These are phyloP conservation scores for Fistularia commersonii DNA, from an alignment of 2,797 vertebrate genomes.

Conservation along the genomic window DNA sequence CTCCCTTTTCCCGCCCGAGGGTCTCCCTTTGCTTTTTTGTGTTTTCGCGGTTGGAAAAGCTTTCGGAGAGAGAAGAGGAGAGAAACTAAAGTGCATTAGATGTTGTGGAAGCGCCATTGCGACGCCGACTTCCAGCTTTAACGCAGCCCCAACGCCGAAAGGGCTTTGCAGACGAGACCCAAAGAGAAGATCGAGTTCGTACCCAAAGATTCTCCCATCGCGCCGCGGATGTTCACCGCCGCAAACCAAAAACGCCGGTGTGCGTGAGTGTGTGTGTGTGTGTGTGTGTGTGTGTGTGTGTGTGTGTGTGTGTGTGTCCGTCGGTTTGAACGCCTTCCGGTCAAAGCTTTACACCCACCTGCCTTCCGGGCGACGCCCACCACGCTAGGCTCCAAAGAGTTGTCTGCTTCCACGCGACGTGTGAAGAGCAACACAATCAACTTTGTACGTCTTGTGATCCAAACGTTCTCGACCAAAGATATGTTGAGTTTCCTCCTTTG, in stretches of 20 bases:
- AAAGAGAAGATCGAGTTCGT: constrained; percentile 66
- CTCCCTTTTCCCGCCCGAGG: no score
- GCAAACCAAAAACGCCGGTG: constrained; percentile 65
- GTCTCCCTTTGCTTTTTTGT: no score
- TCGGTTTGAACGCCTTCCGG: constrained; percentile 63
- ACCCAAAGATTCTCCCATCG: constrained; percentile 67
- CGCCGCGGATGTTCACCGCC: constrained; percentile 54
- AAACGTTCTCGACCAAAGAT: constrained; percentile 95
- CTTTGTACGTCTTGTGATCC: constrained; percentile 77
- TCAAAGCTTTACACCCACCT: constrained; percentile 74
- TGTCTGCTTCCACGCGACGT: constrained; percentile 82
- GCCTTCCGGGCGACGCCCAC: constrained; percentile 73
- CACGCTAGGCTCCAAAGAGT: constrained; percentile 87
- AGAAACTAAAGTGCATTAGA: constrained; percentile 68
- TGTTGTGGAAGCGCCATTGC: constrained; percentile 45
- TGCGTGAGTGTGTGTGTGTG: no score
- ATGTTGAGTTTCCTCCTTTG: constrained; percentile 81
- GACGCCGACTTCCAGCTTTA: constrained; percentile 80
- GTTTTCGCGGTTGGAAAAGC: constrained; percentile 48
- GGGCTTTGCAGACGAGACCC: constrained; percentile 66
- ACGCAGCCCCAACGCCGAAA: constrained; percentile 70
- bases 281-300: no score
- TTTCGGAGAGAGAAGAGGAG: constrained; percentile 57
- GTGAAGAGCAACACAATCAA: constrained; percentile 79
- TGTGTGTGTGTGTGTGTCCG: constrained; percentile 56